phyloP scores from a whole-genome alignment of 1,140 invertebrate species.

The Archivesica marissinica region DNA sequence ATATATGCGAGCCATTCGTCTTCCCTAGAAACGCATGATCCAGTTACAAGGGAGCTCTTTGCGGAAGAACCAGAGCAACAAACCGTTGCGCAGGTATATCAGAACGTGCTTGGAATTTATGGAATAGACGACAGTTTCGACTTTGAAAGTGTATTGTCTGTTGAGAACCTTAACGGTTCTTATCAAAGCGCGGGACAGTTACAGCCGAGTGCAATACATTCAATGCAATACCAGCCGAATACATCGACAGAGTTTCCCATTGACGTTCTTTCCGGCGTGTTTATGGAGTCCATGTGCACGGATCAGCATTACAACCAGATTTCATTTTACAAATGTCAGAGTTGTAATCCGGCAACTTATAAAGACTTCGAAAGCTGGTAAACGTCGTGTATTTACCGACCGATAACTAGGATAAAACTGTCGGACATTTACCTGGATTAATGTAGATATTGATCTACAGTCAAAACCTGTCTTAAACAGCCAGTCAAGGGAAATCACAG shows the following conservation, averaged over 20 bases:
- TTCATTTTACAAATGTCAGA: conserved; percentile 13
- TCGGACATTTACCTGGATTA: no score
- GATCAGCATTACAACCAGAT: conserved; percentile 8
- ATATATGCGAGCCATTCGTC: not conserved
- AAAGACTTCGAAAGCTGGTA: conserved; percentile 28
- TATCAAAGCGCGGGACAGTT: not conserved
- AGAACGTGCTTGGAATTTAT: not conserved
- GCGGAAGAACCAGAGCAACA: not conserved
- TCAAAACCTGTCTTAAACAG: no score
- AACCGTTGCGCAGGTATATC: not conserved
- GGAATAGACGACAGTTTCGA: not conserved
- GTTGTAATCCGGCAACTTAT: conserved; percentile 11
- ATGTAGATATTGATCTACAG: no score
- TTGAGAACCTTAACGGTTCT: not conserved
- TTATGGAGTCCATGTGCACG: not conserved
- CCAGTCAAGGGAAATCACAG: no score
- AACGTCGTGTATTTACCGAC: no score
- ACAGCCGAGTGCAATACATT: not conserved
- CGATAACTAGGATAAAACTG: no score
- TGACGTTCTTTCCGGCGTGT: not conserved
- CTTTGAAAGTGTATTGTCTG: not conserved
- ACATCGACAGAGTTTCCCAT: not conserved
- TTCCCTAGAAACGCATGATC: not conserved
- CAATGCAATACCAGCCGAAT: not conserved
- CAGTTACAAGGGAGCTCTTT: not conserved